Evolutionary conservation across 2,888 invertebrate species (phyloP).

Genomic region (Hemistola chrysoprasaria): DNA sequence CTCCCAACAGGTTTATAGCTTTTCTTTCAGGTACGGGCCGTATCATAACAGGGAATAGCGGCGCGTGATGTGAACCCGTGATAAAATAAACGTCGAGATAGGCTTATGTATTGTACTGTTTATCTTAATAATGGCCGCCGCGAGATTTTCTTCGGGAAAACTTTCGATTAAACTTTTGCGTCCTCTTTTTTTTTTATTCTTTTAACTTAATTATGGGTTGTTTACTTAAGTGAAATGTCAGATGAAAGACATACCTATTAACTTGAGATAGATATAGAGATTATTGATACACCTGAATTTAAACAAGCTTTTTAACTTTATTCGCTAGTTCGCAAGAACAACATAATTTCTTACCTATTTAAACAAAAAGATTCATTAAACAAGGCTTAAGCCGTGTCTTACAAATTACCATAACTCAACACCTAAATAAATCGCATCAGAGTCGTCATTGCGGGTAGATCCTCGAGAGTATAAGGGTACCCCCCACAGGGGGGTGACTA

Average conservation of each 20-base stretch:
- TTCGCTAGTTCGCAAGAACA: too few relatives aligned
- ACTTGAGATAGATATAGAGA: too few relatives aligned
- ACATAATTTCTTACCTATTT: too few relatives aligned
- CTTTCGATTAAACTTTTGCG: conserved; percentile 73
- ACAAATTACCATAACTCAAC: conserved; percentile 22
- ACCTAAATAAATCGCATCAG: conserved; percentile 21
- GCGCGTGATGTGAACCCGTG: conserved; percentile 82
- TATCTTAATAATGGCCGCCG: conserved; percentile 80
- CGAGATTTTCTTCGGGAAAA: conserved; percentile 59
- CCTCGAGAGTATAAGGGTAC: conserved; percentile 6
- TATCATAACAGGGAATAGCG: conserved; percentile 82
- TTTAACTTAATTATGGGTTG: conserved; percentile 35
- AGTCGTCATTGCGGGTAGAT: conserved; percentile 21
- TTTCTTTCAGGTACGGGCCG: conserved; percentile 83
- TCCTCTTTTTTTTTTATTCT: conserved; percentile 49
- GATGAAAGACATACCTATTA: conserved; percentile 3
- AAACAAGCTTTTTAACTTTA: too few relatives aligned
- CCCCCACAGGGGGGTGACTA: conserved; percentile 17
- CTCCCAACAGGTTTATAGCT: conserved; percentile 81
- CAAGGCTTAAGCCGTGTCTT: conserved; percentile 14
- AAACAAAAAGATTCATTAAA: background rate
- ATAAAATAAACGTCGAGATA: conserved; percentile 83
- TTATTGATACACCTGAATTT: too few relatives aligned
- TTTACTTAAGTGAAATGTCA: conserved; percentile 24
- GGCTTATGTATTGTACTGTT: conserved; percentile 83